Base-by-base conservation (phyloP, 2,888 invertebrate species). In the Nomada hirtipes region DNA sequence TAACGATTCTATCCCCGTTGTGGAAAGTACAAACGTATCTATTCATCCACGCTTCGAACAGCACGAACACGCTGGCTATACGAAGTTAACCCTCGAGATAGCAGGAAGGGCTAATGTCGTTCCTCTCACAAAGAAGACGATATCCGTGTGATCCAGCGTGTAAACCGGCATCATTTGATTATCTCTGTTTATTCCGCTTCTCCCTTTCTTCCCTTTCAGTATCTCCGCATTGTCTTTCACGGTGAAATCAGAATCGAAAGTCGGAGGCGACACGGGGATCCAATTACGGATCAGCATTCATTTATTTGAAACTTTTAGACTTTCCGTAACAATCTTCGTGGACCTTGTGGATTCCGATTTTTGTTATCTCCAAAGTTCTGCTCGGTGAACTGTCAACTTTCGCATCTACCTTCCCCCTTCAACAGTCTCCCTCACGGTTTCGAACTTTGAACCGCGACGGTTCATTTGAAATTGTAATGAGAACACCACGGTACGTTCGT, bases 121-220 rank as follows among this genome's bases (percentile, higher is more conserved):
- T 76, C 52, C 53, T 47, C n/a, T 9, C 55, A 81, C 76, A 76
- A 81, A 76, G 82, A 80, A 57, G 26, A 65, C 42, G 72, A 65
- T 69, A 81, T 67, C 59, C 61, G 18, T 26, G 50, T 44, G 75
- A 64, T 75, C 65, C 81, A 52, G 53, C 69, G 80, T 80, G 69
- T 82, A 82, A 76, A 73, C 76, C 68, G 52, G 44, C 23, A 44
- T 81, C 73, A 81, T 76, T 82, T 64, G 73, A 82, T 82, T 81
- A 82, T 81, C 71, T 72, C 59, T 36, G 72, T 44, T 76, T 65
- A 76, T 81, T 81, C 82, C 67, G 68, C 50, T 29, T 15, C 59
- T 20, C 18, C 59, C 29, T 11, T 71, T 20, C 20, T 29, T 23
- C 64, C 13, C 18, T 9, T n/a, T 4, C 36, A 2, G 13, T 52